Percentiles rank a stretch among this genome's conserved stretches.
Evolutionary conservation across 2,797 vertebrate genomes (phyloP).

Genomic region (Cryptoblepharus egeriae): DNA sequence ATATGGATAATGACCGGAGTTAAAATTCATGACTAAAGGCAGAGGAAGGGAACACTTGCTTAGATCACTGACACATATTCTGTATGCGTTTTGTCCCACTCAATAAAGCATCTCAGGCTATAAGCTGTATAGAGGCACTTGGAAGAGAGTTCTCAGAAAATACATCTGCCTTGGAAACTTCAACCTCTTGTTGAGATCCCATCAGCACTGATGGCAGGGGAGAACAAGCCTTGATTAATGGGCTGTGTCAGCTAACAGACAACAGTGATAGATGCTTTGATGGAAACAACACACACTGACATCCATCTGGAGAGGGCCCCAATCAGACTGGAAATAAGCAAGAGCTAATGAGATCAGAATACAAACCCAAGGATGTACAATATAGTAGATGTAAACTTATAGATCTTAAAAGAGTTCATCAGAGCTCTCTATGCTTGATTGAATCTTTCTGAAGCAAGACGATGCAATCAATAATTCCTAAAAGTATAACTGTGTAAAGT

Average conservation of each 20-base stretch:
- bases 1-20: slow-evolving; percentile 30
- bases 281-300: too few species aligned
- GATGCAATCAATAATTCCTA: too few species aligned
- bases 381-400: neutral
- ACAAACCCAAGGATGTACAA: neutral
- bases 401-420: neutral
- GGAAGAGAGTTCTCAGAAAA: slow-evolving; percentile 55
- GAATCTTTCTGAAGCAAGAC: neutral
- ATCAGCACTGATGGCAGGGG: neutral
- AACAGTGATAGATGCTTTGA: slow-evolving; percentile 39
- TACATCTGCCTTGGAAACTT: slow-evolving; percentile 57
- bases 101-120: slow-evolving; percentile 64
- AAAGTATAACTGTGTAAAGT: neutral
- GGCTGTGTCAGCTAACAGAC: slow-evolving; percentile 48
- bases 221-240: slow-evolving; percentile 37
- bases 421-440: neutral
- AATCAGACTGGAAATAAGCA: neutral
- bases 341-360: neutral
- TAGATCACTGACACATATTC: slow-evolving; percentile 59
- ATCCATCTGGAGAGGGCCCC: neutral
- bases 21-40: slow-evolving; percentile 51
- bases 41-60: slow-evolving; percentile 36
- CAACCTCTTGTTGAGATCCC: slow-evolving; percentile 41
- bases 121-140: slow-evolving; percentile 56
- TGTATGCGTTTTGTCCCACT: slow-evolving; percentile 59